Evolutionary conservation across 2,797 vertebrate genomes (phyloP).

Genomic region (Acipenser oxyrinchus): DNA sequence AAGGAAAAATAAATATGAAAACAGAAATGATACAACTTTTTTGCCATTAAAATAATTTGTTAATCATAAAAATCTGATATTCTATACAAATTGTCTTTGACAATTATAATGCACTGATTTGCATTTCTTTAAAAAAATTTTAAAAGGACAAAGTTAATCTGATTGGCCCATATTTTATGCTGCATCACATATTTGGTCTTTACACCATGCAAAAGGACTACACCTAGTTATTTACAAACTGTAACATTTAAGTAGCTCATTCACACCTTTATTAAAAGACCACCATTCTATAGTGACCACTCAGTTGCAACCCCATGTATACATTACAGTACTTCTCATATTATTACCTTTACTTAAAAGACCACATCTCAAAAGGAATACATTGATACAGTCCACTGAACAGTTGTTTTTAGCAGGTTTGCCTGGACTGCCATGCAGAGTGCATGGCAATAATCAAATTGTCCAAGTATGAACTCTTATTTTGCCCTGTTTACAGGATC

Average conservation of each 20-base stretch:
- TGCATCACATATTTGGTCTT: conserved; percentile 61
- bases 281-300: too few relatives aligned
- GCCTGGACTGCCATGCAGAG: too few relatives aligned
- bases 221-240: too few relatives aligned
- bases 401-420: too few relatives aligned
- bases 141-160: conserved; percentile 32
- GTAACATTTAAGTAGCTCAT: too few relatives aligned
- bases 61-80: conserved; percentile 92
- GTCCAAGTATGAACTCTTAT: conserved; percentile 31
- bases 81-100: conserved; percentile 71
- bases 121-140: conserved; percentile 29
- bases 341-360: background rate
- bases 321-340: conserved; percentile 28
- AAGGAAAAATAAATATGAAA: conserved; percentile 61
- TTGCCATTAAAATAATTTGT: conserved; percentile 88
- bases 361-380: background rate
- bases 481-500: conserved; percentile 72
- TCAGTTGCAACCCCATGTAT: background rate
- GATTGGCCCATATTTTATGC: conserved; percentile 43
- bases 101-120: conserved; percentile 50
- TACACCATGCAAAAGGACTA: conserved; percentile 38
- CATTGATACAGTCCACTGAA: background rate
- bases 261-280: too few relatives aligned
- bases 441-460: too few relatives aligned
- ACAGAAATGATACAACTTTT: conserved; percentile 44